Conservation (phyloP, 92 coral and sea anemone genomes). For the Montipora capitata region DNA sequence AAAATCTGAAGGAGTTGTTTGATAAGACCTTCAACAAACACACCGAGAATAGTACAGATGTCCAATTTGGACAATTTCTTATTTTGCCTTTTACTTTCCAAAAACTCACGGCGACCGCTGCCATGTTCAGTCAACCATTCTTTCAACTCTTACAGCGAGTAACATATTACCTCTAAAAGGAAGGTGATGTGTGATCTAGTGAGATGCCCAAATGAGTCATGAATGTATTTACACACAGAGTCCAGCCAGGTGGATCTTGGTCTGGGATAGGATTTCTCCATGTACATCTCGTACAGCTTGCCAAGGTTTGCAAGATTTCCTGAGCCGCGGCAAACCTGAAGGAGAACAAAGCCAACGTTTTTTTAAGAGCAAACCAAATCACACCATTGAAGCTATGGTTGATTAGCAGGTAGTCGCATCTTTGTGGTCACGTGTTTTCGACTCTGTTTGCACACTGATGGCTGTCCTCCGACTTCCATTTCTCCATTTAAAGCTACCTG, state of each 20-base stretch:
- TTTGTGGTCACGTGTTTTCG: neutral
- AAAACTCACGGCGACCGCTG: neutral
- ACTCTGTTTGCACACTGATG: too few species aligned
- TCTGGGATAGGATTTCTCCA: conserved; percentile 89
- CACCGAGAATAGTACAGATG: neutral
- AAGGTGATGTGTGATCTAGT: conserved; percentile 89
- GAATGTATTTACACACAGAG: conserved; percentile 92
- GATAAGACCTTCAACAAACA: too few species aligned
- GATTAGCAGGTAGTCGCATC: neutral
- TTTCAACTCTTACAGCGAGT: neutral
- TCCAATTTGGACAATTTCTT: neutral
- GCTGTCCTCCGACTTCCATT: neutral
- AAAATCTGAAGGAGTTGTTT: too few species aligned
- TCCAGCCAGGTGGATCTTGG: conserved; percentile 94
- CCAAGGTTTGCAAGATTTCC: conserved; percentile 82
- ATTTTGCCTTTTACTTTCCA: neutral
- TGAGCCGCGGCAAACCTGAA: conserved; percentile 86
- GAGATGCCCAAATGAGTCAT: conserved; percentile 87
- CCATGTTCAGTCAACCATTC: neutral
- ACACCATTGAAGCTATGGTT: neutral
- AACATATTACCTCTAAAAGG: conserved; percentile 87
- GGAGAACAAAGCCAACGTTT: neutral
- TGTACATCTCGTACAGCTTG: conserved; percentile 91
- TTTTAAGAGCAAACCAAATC: neutral
- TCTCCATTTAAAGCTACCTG: too few species aligned